Base-by-base conservation (phyloP, 2,888 invertebrate genomes). In the Conops quadrifasciatus region DNA sequence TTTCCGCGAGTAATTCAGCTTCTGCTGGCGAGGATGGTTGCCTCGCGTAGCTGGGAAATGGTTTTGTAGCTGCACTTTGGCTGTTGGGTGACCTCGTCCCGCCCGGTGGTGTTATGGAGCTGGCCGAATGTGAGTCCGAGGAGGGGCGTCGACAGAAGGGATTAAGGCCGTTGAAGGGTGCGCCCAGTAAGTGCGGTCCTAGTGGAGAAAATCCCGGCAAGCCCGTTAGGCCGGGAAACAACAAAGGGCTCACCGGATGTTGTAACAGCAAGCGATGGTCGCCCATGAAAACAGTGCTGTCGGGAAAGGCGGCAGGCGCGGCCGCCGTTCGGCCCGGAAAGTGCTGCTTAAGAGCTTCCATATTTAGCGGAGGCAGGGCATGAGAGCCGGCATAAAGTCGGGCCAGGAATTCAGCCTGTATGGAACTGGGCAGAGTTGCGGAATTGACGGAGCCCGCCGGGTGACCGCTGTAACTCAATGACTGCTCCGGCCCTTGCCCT, bases 331-430 rank as follows among this genome's bases (percentile, higher is more conserved):
- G 70, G 13, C 72, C 71, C 2, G 81, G 80, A 60, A 84, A 83
- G 43, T 83, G 83, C 67, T 82, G 81, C 76, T 91, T 89, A 71
- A 92, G 87, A 73, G 91, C 91, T 79, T 93, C 93, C 15, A 89
- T 88, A 77, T 89, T 90, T 11, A 90, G 85, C 36, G 89, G 89
- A 15, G 90, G 88, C 13, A 89, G 36, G 1, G 89, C 88, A 26
- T 89, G 88, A 30, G 91, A 90, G 67, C 92, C 92, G 3, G 93
- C 93, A 81, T 93, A 94, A 21, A 93, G 88, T 75, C 94, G 89
- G 0, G 93, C 91, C 71, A 95, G 88, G 67, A 94, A 89, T 80
- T 95, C 95, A 71, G 92, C 91, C 84, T 94, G 94, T 58, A 94
- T 88, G 71, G 91, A 88, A 45, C 91, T 90, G 47, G 89, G 87